Base-by-base conservation (phyloP, 2,797 vertebrate species). In the Crypturellus tataupa region DNA sequence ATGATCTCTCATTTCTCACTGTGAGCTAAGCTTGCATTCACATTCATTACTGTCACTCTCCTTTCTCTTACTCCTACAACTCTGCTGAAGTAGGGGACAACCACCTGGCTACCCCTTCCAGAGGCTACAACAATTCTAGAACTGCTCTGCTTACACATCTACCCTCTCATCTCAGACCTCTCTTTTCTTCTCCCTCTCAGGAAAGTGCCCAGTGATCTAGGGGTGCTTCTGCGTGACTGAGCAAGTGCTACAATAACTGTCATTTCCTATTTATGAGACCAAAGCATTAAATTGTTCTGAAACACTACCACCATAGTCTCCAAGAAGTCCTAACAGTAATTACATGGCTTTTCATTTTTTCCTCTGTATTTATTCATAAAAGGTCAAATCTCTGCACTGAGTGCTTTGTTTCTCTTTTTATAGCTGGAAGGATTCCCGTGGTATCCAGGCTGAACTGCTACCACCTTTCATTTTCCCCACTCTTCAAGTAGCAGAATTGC, bases 401-500 rank as follows among this genome's bases (percentile, higher is more conserved):
- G 37, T 77, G 5, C 77, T 90, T 63, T 46, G 14, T 18, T 71
- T 78, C 35, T 46, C 67, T 85, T 85, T 15, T 37, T 49, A 21
- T 23, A 78, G 29, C 7, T 31, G 58, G 59, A 90, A 71, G 31
- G 37, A 72, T 77, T 83, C 65, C 39, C 47, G 21, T 69, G 79
- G 67, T 35, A 82, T 31, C 53, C 13, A 77, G 10, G 35, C 24
- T 71, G 37, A 91, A 64, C 73, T 86, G 64, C 27, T 51, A 33
- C 12, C 49, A 93, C 62, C 78, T 90, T 91, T 65, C 46, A 51
- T 63, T 42, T 53, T 91, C 33, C 3, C 27, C 80, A 10, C 78
- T 71, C 93, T 88, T 90, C 88, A 82, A 80, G 82, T 89, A 58
- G 33, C 12, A 90, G 75, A 90, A 71, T 55, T 64, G n/a, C 21